Conservation (phyloP, 2,113 vertebrate species). For the Charadrius vociferus region DNA sequence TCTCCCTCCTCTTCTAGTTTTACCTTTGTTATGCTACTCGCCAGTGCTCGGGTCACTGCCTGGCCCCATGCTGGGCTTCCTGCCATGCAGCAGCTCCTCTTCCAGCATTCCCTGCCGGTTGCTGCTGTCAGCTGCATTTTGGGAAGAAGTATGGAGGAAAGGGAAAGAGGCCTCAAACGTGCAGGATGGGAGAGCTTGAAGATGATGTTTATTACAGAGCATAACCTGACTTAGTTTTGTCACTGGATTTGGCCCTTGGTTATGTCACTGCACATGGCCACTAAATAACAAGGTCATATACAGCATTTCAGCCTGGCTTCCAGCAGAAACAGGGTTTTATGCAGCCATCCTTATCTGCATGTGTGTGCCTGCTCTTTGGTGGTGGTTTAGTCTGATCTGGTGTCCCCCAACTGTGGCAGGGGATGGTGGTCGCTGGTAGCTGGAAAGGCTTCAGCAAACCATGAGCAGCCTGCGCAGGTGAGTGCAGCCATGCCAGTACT, state of each 20-base stretch:
- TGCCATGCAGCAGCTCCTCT: not conserved
- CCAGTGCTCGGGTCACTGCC: not conserved
- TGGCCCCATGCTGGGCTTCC: not conserved
- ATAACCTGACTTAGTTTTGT: not conserved
- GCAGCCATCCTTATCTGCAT: not conserved
- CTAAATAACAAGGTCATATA: not conserved
- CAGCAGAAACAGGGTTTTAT: not conserved
- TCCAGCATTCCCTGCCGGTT: not conserved
- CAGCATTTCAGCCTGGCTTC: not conserved
- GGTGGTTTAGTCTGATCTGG: not conserved
- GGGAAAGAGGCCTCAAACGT: not conserved
- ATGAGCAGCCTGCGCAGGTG: not conserved
- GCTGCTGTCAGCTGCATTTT: not conserved
- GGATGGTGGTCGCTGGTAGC: not conserved
- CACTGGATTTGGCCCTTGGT: not conserved
- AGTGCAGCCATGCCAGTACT: too few relatives aligned
- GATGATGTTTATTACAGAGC: not conserved
- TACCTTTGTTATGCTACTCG: not conserved
- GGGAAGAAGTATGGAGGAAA: not conserved
- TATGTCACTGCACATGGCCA: not conserved
- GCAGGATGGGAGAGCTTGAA: not conserved
- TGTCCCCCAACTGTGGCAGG: not conserved
- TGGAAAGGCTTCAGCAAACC: not conserved
- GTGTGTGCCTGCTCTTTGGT: accelerated
- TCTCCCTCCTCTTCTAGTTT: not conserved